Conservation (phyloP, 2,113 vertebrate genomes). For the Pachycephala philippinensis region DNA sequence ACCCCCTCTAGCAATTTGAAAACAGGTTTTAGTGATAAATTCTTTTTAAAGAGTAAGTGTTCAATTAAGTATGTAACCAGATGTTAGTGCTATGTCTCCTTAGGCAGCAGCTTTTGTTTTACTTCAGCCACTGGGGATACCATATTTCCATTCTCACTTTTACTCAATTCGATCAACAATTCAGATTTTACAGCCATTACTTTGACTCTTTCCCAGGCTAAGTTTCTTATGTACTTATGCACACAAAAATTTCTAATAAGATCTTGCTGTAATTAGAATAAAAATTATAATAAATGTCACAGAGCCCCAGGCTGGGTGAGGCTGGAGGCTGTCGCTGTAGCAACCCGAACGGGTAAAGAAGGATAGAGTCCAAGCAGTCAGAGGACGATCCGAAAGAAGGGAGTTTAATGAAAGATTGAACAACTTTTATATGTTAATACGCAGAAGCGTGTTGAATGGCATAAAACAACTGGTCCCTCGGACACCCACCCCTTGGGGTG, state of each 20-base stretch:
- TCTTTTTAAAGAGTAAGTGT: neutral
- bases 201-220: neutral
- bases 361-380: too few species aligned
- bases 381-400: too few species aligned
- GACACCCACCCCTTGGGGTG: too few species aligned
- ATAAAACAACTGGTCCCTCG: too few species aligned
- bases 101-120: slow-evolving; percentile 1
- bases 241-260: neutral
- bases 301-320: fast-evolving
- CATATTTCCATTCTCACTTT: neutral
- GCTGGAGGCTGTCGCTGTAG: too few species aligned
- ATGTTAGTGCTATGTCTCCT: neutral
- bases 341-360: too few species aligned
- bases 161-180: neutral
- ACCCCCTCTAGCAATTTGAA: neutral
- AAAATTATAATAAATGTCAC: neutral
- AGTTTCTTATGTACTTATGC: neutral
- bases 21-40: slow-evolving; percentile 32
- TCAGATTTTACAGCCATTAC: neutral
- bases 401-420: too few species aligned
- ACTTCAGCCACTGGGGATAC: neutral
- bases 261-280: neutral
- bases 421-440: too few species aligned
- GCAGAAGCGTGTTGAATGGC: too few species aligned
- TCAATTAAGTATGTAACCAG: slow-evolving; percentile 19